phyloP scores from a whole-genome alignment of 2,113 vertebrate species.

The Xenopus laevis region DNA sequence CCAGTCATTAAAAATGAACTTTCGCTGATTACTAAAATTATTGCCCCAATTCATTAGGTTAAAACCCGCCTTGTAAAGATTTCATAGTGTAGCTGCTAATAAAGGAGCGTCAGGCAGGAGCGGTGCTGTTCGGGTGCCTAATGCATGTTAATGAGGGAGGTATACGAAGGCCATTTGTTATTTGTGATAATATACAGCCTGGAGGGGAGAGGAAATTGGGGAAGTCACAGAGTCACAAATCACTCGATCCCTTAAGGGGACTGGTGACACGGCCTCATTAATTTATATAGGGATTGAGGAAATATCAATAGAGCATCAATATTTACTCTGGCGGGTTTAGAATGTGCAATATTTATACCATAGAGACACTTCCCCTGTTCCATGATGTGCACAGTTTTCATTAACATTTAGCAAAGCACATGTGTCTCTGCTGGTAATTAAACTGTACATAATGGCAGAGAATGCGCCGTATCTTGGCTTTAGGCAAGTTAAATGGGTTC shows the following conservation, averaged over 20 bases:
- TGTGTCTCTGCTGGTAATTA: slow-evolving; percentile 13
- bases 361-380: slow-evolving; percentile 19
- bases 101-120: slow-evolving; percentile 30
- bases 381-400: slow-evolving; percentile 10
- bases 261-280: slow-evolving; percentile 50
- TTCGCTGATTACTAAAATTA: slow-evolving; percentile 17
- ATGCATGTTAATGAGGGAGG: slow-evolving; percentile 48
- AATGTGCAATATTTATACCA: slow-evolving; percentile 47
- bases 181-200: slow-evolving; percentile 50
- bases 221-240: slow-evolving; percentile 52
- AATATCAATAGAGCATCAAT: slow-evolving; percentile 58
- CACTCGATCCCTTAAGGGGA: slow-evolving; percentile 48
- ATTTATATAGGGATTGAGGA: slow-evolving; percentile 52
- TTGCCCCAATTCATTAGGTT: slow-evolving; percentile 31
- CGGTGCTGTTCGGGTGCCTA: slow-evolving; percentile 25
- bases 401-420: slow-evolving; percentile 12
- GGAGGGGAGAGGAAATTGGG: slow-evolving; percentile 50
- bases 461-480: no score
- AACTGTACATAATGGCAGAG: background rate
- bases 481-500: no score
- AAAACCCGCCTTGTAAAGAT: slow-evolving; percentile 26
- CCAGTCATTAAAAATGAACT: background rate
- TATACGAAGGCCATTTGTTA: slow-evolving; percentile 54
- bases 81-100: slow-evolving; percentile 47
- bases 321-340: slow-evolving; percentile 48